Percentiles rank a stretch among this genome's conserved stretches.
Conservation (phyloP, 2,888 invertebrate genomes). For the Drosophila demipolita region DNA sequence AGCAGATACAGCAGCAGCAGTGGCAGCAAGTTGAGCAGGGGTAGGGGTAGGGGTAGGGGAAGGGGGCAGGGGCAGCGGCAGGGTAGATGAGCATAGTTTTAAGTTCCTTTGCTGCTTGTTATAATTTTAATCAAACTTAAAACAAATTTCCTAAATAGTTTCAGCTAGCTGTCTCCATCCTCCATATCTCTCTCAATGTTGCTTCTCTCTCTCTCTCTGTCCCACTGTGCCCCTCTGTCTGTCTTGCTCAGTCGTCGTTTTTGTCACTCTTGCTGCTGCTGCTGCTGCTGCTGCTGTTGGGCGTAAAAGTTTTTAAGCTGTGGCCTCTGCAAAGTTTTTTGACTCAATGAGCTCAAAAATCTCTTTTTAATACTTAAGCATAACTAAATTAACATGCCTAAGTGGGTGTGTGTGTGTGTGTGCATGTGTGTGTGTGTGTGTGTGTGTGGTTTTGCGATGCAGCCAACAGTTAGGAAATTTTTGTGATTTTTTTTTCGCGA, state of each 20-base stretch:
- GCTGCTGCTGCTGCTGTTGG: slow-evolving; percentile 12
- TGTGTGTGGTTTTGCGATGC: slow-evolving; percentile 1
- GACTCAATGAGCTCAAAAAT: slow-evolving; percentile 79
- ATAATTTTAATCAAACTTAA: slow-evolving; percentile 70
- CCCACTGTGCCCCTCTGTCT: neutral
- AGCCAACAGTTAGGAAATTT: slow-evolving; percentile 43
- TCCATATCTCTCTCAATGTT: neutral
- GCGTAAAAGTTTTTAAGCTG: slow-evolving; percentile 61
- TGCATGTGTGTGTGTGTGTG: slow-evolving; percentile 5
- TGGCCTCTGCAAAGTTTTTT: slow-evolving; percentile 66
- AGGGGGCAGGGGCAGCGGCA: neutral
- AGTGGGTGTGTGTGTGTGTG: slow-evolving; percentile 29
- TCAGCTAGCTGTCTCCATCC: slow-evolving; percentile 31
- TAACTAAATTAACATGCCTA: slow-evolving; percentile 75
- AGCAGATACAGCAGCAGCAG: neutral
- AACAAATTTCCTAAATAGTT: slow-evolving; percentile 69
- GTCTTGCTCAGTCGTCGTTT: slow-evolving; percentile 3
- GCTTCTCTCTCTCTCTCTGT: neutral
- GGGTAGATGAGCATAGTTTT: slow-evolving; percentile 1
- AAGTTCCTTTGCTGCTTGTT: slow-evolving; percentile 49
- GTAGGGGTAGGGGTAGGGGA: neutral
- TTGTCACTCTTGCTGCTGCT: slow-evolving; percentile 9
- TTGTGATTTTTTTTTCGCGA: slow-evolving; percentile 37
- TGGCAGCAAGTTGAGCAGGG: neutral
- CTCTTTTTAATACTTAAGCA: slow-evolving; percentile 80